Conservation (phyloP, 1,140 invertebrate genomes). For the Berghia stephanieae region DNA sequence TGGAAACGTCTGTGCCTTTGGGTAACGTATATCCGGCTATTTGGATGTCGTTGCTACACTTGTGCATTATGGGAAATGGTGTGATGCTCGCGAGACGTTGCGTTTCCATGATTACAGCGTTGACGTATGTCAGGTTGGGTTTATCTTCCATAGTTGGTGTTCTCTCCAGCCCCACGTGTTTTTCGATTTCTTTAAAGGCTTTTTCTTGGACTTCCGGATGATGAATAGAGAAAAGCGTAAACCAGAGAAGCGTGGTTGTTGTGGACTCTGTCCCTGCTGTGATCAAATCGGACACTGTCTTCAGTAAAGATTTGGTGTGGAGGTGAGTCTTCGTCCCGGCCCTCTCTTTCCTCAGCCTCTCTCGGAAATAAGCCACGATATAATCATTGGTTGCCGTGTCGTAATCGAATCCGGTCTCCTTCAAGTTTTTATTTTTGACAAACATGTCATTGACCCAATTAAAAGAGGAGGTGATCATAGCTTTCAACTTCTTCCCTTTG, state of each 20-base stretch:
- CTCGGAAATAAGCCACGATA: too few relatives aligned
- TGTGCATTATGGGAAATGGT: constrained; percentile 58
- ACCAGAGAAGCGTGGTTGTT: constrained; percentile 84
- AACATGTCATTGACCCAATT: too few relatives aligned
- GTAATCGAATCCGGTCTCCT: too few relatives aligned
- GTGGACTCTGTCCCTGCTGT: constrained; percentile 92
- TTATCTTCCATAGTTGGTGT: constrained; percentile 34
- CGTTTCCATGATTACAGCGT: constrained; percentile 44
- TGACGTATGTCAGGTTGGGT: constrained; percentile 37
- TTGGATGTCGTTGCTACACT: constrained; percentile 41
- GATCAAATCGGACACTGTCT: constrained; percentile 36
- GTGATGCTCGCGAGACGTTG: constrained; percentile 38
- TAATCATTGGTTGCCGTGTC: too few relatives aligned
- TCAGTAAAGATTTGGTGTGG: too few relatives aligned
- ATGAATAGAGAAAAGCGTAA: constrained; percentile 83
- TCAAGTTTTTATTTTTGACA: too few relatives aligned
- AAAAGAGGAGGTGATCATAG: too few relatives aligned
- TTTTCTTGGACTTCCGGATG: constrained; percentile 78
- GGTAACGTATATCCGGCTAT: constrained; percentile 59
- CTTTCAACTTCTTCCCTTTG: too few relatives aligned
- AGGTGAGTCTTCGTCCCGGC: too few relatives aligned
- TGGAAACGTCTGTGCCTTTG: constrained; percentile 53
- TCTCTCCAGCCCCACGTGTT: constrained; percentile 27
- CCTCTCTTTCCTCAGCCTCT: too few relatives aligned
- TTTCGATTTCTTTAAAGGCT: constrained; percentile 87